These are phyloP conservation scores for Sinocyclocheilus rhinocerous DNA, from an alignment of 2,113 vertebrate genomes.

Conservation along the genomic window DNA sequence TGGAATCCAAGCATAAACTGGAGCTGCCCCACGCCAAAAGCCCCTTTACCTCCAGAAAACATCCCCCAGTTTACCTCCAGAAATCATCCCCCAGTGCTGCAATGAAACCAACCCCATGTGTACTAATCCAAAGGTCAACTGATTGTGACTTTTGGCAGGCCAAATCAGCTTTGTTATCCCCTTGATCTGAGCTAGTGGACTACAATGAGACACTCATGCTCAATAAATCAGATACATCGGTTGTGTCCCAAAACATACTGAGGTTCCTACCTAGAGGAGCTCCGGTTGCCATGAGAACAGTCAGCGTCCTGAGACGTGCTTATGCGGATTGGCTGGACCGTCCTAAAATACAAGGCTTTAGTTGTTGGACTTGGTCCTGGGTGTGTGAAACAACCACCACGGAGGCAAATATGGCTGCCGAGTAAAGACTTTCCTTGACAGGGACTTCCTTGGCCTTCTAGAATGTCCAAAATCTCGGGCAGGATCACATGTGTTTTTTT, in stretches of 20 bases:
- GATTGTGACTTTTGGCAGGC: neutral
- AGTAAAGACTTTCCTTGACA: too few species aligned
- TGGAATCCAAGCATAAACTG: conserved; percentile 65
- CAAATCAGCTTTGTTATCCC: neutral
- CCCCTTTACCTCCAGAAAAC: neutral
- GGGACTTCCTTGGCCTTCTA: neutral
- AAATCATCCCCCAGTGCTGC: conserved; percentile 13
- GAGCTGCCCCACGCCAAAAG: neutral
- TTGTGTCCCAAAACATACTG: neutral
- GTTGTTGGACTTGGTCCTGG: too few species aligned
- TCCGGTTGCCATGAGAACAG: too few species aligned
- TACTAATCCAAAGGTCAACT: conserved; percentile 8
- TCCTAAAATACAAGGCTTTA: too few species aligned
- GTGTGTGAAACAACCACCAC: too few species aligned
- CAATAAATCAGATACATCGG: neutral
- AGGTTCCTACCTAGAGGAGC: neutral
- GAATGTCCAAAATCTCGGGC: too few species aligned
- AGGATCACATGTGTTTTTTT: too few species aligned
- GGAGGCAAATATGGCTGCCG: too few species aligned
- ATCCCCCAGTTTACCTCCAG: neutral
- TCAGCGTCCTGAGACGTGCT: too few species aligned
- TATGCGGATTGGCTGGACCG: too few species aligned
- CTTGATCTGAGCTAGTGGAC: conserved; percentile 10
- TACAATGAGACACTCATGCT: neutral
- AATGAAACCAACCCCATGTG: neutral